Evolutionary conservation across 2,888 invertebrate genomes (phyloP).

Genomic region (Himalopsyche anomala): DNA sequence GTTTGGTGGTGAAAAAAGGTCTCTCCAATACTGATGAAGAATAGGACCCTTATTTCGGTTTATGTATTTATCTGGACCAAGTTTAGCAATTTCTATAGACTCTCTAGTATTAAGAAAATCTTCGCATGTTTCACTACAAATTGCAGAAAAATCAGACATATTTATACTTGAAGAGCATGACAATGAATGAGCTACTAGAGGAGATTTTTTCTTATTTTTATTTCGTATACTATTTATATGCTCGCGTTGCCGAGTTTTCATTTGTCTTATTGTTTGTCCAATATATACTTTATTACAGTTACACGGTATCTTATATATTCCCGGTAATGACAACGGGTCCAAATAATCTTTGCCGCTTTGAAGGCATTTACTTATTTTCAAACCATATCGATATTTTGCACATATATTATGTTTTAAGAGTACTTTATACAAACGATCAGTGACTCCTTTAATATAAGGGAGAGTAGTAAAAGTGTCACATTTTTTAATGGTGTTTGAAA

Average conservation of each 20-base stretch:
- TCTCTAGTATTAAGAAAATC: neutral
- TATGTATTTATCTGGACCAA: neutral
- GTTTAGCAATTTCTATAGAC: neutral
- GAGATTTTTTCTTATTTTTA: neutral
- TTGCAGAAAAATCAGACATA: neutral
- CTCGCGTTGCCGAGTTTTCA: neutral
- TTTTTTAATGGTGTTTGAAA: neutral
- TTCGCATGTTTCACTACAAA: neutral
- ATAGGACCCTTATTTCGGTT: neutral
- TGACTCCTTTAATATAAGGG: conserved; percentile 1
- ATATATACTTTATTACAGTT: conserved; percentile 8
- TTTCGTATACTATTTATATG: neutral
- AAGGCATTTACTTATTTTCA: conserved; percentile 17
- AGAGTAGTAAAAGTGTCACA: neutral
- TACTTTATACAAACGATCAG: neutral
- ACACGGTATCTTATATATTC: neutral
- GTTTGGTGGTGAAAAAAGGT: neutral
- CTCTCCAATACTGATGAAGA: neutral
- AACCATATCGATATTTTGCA: neutral
- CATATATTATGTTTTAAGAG: neutral
- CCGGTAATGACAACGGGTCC: neutral
- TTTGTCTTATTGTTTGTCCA: neutral
- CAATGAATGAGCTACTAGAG: neutral
- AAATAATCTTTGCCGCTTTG: neutral
- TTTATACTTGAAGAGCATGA: conserved; percentile 22